phyloP scores from a whole-genome alignment of 1,140 invertebrate genomes.

The Globodera rostochiensis region DNA sequence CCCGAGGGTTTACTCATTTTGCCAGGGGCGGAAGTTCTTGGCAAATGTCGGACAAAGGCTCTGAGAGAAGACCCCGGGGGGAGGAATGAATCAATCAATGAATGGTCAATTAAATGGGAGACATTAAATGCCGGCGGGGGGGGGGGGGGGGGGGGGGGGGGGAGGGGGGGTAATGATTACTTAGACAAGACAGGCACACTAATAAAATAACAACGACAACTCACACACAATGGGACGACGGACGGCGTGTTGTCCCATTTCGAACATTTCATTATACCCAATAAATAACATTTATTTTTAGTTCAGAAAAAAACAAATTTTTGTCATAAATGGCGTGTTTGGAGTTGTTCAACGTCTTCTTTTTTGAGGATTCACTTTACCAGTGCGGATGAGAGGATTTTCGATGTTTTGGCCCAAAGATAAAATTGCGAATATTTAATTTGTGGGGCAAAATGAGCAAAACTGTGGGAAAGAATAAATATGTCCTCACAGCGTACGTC shows the following conservation, averaged over 20 bases:
- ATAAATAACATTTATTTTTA: too few relatives aligned
- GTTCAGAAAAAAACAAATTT: too few relatives aligned
- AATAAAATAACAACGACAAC: background rate
- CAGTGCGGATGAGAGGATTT: background rate
- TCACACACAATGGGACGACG: background rate
- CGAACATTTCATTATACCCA: too few relatives aligned
- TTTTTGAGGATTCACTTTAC: background rate
- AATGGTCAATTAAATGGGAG: background rate
- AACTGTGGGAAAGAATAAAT: background rate
- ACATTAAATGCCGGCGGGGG: background rate
- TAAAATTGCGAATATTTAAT: background rate
- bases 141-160: too few relatives aligned
- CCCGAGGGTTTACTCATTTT: background rate
- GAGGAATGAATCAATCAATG: background rate
- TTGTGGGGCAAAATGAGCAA: background rate
- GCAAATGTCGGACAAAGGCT: background rate
- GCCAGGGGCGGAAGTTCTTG: background rate
- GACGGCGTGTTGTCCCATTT: background rate
- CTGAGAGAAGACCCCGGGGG: background rate
- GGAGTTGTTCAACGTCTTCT: background rate
- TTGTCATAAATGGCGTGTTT: too few relatives aligned
- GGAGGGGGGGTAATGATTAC: background rate
- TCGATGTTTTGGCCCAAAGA: background rate
- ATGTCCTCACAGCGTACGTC: too few relatives aligned
- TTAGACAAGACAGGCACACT: background rate